Evolutionary conservation across 92 coral and sea anemone species (phyloP), one percentile per base, ranked within the genome.

Genomic region (Heteractis magnifica): DNA sequence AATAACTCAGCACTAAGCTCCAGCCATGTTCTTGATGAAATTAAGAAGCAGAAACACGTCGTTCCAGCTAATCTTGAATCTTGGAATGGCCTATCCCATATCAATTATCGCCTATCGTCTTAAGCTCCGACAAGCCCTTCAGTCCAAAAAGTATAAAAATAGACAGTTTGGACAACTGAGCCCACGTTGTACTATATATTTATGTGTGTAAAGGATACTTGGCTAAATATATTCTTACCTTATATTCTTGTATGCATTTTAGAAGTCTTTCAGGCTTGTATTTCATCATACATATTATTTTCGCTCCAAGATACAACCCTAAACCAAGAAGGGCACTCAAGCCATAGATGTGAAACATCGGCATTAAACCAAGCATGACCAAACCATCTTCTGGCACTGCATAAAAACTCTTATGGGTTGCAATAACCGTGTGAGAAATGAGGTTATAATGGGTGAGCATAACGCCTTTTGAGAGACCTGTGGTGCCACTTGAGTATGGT

Each of bases 401-500:
- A 75, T 78, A 68, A 65, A 86, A 87, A 12, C 83, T 52, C 6
- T 88, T 90, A 4, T 79, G 86, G 21, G 76, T 77, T 10, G 87
- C 90, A 55, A 87, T 80, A n/a, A 78, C 81, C 44, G 93, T 78
- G n/a, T 91, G 82, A 62, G 94, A 95, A 8, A 92, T 71, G 51
- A 95, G 88, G 76, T 93, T 95, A 34, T 90, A 91, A 84, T 95
- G 98, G 2, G 98, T 93, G 23, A 95, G 73, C 95, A 93, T 93
- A 18, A 93, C 98, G n/a, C 98, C 98, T 80, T 95, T 95, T 23
- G 97, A 91, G 8, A 89, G 55, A 49, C 98, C 98, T 19, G 98
- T 93, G 19, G 98, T 95, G 1, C 98, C 98, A 77, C 98, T 95
- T 72, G 98, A 95, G 68, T 91, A 93, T 14, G 94, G 94, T 56